Base-by-base conservation (phyloP, 92 coral and sea anemone genomes). In the Heteractis magnifica region DNA sequence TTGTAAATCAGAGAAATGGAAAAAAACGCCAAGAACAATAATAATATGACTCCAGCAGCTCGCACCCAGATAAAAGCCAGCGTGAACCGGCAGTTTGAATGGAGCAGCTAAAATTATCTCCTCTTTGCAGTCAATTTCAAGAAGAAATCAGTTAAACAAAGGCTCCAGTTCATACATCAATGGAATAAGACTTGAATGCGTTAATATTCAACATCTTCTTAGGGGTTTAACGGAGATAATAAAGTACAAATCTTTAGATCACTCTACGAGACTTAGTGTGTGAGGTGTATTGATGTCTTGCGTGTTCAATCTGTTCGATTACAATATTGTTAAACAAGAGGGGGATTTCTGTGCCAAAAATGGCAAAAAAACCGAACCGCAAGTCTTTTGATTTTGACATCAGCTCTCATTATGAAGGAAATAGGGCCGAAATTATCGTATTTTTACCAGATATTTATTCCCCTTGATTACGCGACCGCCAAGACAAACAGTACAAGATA, bases 11-110 rank as follows among this genome's bases (percentile, higher is more conserved):
- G 23, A 79, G 83, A 20, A 60, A 41, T 34, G 83, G 21, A 68
- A 68, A 79, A 79, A 79, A 60, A 12, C 75, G 41, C 49, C 58
- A 79, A 52, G 6, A 49, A 62, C 44, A 64, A 76, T 53, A 65
- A 52, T 68, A 81, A 81, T 68, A 65, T 56, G 49, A 23, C 64
- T 21, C 84, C 55, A 18, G 84, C 34, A 19, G 84, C 65, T 58
- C 6, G 49, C 19, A 50, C 6, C 9, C 18, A 74, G 84, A 81
- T 81, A 81, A 81, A 9, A 8, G 51, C 64, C 84, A 81, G 84
- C 84, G 74, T 81, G 84, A 70, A 53, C 84, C 84, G 76, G 84
- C 77, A 10, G 59, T 68, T 21, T 81, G 23, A 81, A 64, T 64
- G 77, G 75, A 10, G 55, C 41, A 71, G 18, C 58, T 51, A n/a